Evolutionary conservation across 2,888 invertebrate genomes (phyloP).

Genomic region (Aphelenchoides bicaudatus): DNA sequence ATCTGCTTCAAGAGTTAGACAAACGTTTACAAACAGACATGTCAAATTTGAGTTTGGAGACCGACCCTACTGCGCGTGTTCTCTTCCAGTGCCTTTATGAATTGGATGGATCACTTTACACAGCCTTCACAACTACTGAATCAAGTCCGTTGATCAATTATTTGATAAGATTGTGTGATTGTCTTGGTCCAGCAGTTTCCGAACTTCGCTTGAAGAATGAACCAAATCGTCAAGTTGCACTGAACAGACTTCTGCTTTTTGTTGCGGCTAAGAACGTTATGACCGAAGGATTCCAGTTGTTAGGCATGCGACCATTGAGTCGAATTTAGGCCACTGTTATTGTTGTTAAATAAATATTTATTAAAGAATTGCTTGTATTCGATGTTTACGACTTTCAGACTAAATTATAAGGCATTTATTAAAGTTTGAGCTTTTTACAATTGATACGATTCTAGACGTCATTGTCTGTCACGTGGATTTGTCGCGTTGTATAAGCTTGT

Average conservation of each 20-base stretch:
- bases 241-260: conserved; percentile 49
- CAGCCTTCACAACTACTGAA: conserved; percentile 36
- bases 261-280: conserved; percentile 46
- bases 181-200: conserved; percentile 39
- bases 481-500: too few relatives aligned
- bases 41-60: conserved; percentile 10
- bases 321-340: too few relatives aligned
- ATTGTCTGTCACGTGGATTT: too few relatives aligned
- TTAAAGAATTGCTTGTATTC: too few relatives aligned
- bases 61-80: conserved; percentile 9
- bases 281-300: conserved; percentile 45
- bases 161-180: conserved; percentile 42
- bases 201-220: conserved; percentile 37
- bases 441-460: too few relatives aligned
- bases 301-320: conserved; percentile 46
- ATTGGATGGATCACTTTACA: conserved; percentile 29
- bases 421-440: too few relatives aligned
- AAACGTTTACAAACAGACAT: conserved; percentile 22
- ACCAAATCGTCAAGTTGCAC: conserved; percentile 34
- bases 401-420: too few relatives aligned
- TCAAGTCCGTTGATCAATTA: conserved; percentile 44
- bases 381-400: too few relatives aligned
- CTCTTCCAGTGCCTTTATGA: conserved; percentile 24
- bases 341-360: too few relatives aligned
- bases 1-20: conserved; percentile 34